A percentile compares a stretch with the other conserved stretches of the same genome.
Conservation (phyloP, 2,797 vertebrate genomes). For the Hydrolagus colliei region DNA sequence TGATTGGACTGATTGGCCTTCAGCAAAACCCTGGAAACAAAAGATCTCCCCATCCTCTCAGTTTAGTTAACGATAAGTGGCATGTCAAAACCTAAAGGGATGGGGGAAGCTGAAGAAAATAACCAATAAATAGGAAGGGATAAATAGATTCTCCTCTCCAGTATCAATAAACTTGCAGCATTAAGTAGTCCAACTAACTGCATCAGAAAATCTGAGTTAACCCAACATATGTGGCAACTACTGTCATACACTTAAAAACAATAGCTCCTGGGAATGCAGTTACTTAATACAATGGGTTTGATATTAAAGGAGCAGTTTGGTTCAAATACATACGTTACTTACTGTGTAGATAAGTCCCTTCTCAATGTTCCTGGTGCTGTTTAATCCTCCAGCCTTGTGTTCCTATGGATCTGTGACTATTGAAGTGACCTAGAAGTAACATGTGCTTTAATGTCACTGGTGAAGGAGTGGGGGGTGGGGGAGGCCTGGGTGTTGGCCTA, state of each 20-base stretch:
- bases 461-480: no score
- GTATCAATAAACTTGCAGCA: background rate
- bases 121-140: background rate
- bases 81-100: background rate
- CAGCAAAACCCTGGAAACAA: background rate
- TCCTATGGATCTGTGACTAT: background rate
- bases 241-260: background rate
- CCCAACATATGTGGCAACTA: background rate
- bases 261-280: no score
- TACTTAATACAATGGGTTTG: background rate
- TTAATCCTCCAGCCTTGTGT: constrained; percentile 2
- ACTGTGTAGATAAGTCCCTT: constrained; percentile 2
- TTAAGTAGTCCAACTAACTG: background rate
- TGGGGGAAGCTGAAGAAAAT: background rate
- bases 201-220: background rate
- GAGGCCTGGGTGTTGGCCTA: constrained; percentile 24
- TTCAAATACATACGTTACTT: background rate
- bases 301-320: background rate
- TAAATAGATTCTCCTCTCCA: background rate
- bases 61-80: background rate
- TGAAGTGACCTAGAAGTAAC: constrained; percentile 16
- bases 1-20: background rate
- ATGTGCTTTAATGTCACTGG: constrained; percentile 11
- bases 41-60: background rate
- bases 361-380: background rate